Evolutionary conservation across 2,113 vertebrate genomes (phyloP).

Genomic region (Gymnocephalus cernua): DNA sequence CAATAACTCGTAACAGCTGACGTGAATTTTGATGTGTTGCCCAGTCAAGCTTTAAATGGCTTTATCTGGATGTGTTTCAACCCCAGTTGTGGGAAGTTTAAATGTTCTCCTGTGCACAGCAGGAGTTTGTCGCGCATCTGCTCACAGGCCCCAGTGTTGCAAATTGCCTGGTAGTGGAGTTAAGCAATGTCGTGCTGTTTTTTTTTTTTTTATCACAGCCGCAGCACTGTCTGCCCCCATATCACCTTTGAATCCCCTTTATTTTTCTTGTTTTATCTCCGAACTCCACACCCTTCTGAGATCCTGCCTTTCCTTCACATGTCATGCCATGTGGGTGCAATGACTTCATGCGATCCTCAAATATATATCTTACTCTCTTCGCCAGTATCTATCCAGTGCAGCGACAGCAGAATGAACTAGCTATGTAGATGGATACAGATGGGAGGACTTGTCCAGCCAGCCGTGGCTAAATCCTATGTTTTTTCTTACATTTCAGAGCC

Average conservation of each 20-base stretch:
- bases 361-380: background rate
- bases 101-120: constrained; percentile 34
- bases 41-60: constrained; percentile 26
- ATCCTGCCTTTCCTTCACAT: constrained; percentile 25
- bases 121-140: constrained; percentile 32
- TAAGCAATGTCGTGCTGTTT: constrained; percentile 17
- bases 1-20: constrained; percentile 22
- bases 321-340: background rate
- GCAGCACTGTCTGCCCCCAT: background rate
- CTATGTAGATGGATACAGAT: background rate
- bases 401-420: background rate
- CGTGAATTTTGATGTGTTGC: constrained; percentile 20
- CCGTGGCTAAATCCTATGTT: background rate
- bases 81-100: constrained; percentile 15
- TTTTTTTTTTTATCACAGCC: constrained; percentile 13
- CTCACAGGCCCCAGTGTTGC: constrained; percentile 10
- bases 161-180: constrained; percentile 17
- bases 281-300: constrained; percentile 1
- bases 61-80: constrained; percentile 37
- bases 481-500: constrained; percentile 27
- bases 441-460: background rate
- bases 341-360: background rate
- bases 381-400: background rate
- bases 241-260: constrained; percentile 7
- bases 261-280: constrained; percentile 29